Evolutionary conservation across 1,140 invertebrate genomes (phyloP), one percentile per base, ranked within the genome.

Genomic region (Drosophila mauritiana): DNA sequence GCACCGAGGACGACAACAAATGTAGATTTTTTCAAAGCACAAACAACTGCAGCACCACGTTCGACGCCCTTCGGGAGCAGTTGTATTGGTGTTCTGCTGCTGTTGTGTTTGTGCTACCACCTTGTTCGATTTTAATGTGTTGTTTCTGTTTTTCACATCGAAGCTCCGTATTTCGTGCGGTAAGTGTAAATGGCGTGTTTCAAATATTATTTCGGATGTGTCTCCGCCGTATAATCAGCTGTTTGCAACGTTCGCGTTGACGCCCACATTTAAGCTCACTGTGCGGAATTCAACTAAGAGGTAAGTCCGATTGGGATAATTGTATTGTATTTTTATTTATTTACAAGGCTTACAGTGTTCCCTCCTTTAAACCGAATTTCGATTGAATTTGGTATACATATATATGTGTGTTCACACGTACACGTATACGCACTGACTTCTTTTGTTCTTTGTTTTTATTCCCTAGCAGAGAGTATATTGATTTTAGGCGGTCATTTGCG

Each of bases 101-200:
- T 57, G 36, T 43, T 72, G 59, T 59, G 46, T 57, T 65, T 43
- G 76, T 34, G 72, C 80, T 80, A 78, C 81, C 78, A 80, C 65
- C 45, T 61, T 84, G 31, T 84, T 85, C 67, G 61, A 80, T 86
- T 85, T 77, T 64, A 49, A 39, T 67, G 57, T 58, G 34, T 53
- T 69, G 36, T 39, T 79, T 53, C 52, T 68, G 12, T 78, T 54
- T 63, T 49, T 78, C 53, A 42, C 40, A 62, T 62, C 49, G 36
- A 54, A 54, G 42, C 54, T 45, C 45, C 45, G 54, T 13, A 39
- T 69, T 49, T 56, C 27, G 42, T 57, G 52, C 64, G 51, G 51
- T 51, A 65, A 55, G 12, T 51, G 27, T 11, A 55, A 46, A 36
- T 2, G 8, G 40, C 61, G 55, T 74, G 46, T 39, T 62, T 52